Conservation (phyloP, 2,888 invertebrate genomes). For the Troglohyphantes excavatus region DNA sequence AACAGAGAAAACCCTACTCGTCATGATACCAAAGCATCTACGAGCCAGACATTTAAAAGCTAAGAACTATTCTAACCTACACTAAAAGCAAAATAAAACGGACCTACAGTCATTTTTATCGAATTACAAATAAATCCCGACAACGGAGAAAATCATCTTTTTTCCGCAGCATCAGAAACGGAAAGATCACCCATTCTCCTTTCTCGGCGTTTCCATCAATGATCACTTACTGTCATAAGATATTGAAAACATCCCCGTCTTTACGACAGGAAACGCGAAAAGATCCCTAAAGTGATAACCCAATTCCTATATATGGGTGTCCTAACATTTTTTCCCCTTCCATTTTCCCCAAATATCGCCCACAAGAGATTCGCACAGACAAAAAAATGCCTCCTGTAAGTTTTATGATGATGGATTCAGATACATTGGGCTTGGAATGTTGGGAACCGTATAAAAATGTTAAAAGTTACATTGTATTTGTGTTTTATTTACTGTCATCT, state of each 20-base stretch:
- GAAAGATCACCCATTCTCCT: no score
- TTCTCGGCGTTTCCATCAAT: no score
- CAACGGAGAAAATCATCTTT: no score
- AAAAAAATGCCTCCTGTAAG: not conserved
- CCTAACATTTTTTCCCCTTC: not conserved
- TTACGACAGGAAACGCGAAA: not conserved
- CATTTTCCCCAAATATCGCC: not conserved
- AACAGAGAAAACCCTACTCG: no score
- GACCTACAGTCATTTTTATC: not conserved
- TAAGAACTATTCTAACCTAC: no score
- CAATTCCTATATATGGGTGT: not conserved
- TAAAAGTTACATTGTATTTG: no score
- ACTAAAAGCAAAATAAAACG: not conserved
- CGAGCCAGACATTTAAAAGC: no score
- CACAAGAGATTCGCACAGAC: not conserved
- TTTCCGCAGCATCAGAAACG: no score
- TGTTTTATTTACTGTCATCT: no score
- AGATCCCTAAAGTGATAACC: not conserved
- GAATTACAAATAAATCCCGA: not conserved
- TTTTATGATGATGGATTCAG: conserved; percentile 5
- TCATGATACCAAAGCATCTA: no score
- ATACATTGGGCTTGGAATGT: not conserved
- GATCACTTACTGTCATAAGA: not conserved
- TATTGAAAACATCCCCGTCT: not conserved
- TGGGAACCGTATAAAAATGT: no score